Conservation (phyloP, 2,888 invertebrate species). For the Agonopterix alstromeriana region DNA sequence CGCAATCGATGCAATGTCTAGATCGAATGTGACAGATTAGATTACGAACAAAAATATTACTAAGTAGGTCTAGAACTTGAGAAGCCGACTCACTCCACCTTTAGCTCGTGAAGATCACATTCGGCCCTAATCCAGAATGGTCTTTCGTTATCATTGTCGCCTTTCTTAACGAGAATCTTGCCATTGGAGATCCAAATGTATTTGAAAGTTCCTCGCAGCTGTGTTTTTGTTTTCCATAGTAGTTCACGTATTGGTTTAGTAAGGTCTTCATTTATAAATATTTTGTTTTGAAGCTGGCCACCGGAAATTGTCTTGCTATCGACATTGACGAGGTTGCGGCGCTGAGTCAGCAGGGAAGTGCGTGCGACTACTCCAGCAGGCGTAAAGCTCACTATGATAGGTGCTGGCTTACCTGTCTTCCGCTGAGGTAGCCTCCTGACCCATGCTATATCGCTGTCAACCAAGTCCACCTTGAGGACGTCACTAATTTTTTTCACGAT, state of each 20-base stretch:
- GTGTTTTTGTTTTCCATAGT: slow-evolving; percentile 1
- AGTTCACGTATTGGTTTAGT: background rate
- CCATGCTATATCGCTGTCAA: background rate
- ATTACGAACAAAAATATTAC: no score
- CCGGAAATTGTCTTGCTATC: background rate
- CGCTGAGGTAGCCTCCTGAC: background rate
- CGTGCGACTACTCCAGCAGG: background rate
- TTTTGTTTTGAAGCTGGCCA: background rate
- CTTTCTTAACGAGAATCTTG: background rate
- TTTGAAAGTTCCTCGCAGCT: background rate
- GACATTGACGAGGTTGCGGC: background rate
- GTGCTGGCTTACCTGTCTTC: background rate
- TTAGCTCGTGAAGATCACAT: no score
- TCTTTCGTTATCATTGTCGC: background rate
- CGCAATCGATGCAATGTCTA: no score
- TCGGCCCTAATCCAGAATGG: no score
- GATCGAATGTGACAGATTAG: no score
- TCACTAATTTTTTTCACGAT: background rate
- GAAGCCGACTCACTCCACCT: no score
- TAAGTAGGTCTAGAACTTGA: no score
- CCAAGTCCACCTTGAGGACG: background rate
- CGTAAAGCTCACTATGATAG: background rate
- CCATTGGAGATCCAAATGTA: background rate
- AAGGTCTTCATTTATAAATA: slow-evolving; percentile 4
- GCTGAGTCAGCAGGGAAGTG: background rate